Percentiles rank a stretch among this genome's conserved stretches.
phyloP scores from a whole-genome alignment of 2,888 invertebrate genomes.

The Hesperia comma region DNA sequence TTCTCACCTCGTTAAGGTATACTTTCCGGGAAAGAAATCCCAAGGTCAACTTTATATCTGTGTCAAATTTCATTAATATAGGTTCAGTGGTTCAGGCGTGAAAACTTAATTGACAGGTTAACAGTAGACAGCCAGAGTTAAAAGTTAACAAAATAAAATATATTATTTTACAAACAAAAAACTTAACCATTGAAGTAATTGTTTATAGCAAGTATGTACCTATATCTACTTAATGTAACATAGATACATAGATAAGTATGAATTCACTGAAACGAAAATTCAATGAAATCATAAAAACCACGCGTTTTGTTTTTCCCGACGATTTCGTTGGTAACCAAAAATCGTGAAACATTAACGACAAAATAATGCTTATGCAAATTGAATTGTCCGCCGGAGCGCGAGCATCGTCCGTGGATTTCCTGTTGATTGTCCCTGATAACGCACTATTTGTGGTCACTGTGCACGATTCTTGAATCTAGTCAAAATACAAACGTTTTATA shows the following conservation, averaged over 20 bases:
- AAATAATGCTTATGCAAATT: slow-evolving; percentile 72
- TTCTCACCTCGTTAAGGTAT: too few species aligned
- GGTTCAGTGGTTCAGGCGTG: too few species aligned
- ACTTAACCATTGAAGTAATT: neutral
- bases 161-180: too few species aligned
- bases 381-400: slow-evolving; percentile 54
- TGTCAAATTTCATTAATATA: too few species aligned
- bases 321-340: slow-evolving; percentile 37
- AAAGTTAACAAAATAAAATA: too few species aligned
- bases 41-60: too few species aligned
- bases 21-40: too few species aligned
- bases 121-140: too few species aligned
- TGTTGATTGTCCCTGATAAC: slow-evolving; percentile 62
- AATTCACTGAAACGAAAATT: slow-evolving; percentile 7
- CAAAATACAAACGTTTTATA: slow-evolving; percentile 33
- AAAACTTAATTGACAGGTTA: too few species aligned
- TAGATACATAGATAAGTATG: neutral
- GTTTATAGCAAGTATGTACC: neutral
- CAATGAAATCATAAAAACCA: neutral
- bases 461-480: slow-evolving; percentile 49
- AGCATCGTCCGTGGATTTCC: slow-evolving; percentile 53
- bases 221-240: neutral
- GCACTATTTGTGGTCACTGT: slow-evolving; percentile 58
- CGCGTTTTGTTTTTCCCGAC: slow-evolving; percentile 5
- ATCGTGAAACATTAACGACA: slow-evolving; percentile 56